Base-by-base conservation (phyloP, 2,797 vertebrate species). In the Chiloscyllium punctatum region DNA sequence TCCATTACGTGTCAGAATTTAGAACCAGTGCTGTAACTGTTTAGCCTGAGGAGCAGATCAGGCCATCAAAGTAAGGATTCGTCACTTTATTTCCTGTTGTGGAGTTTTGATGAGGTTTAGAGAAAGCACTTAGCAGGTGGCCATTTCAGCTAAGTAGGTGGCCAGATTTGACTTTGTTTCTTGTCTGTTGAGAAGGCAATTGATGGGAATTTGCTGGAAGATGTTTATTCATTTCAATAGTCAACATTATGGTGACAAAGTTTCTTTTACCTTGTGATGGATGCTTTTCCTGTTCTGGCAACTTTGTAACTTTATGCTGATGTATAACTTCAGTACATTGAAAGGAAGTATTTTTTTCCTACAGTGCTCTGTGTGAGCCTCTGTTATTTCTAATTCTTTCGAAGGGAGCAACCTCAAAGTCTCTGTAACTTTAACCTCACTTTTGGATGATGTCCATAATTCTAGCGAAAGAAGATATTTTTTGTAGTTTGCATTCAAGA, bases 131-230 rank as follows among this genome's bases (percentile, higher is more conserved):
- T 66, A 91, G 71, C 51, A 53, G 71, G 71, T 95, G 69, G 71
- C 42, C 69, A 74, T 53, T 53, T 69, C 21, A 51, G 15, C 48
- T n/a, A 95, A 95, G 94, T 53, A 95, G 94, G 42, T 74, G 69
- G 71, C 74, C 37, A 74, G 51, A 74, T 95, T 95, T 72, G 94
- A 30, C 71, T 30, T 95, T 74, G 25, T 74, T 71, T 23, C 92
- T 71, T 30, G 25, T 21, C 42, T 94, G 69, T 53, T 74, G 94
- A 33, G 71, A 74, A 51, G 71, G 18, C 30, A 30, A 4, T 53
- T 95, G 71, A 27, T 95, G 94, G 30, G 94, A 94, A 95, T 74
- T 95, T 71, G 51, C 25, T 79, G 15, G 3, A 94, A 51, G 68
- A 15, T 6, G 6, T 48, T 27, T 33, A 48, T 51, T 72, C 68